phyloP scores from a whole-genome alignment of 2,888 invertebrate species.

The Coenonympha arcania region DNA sequence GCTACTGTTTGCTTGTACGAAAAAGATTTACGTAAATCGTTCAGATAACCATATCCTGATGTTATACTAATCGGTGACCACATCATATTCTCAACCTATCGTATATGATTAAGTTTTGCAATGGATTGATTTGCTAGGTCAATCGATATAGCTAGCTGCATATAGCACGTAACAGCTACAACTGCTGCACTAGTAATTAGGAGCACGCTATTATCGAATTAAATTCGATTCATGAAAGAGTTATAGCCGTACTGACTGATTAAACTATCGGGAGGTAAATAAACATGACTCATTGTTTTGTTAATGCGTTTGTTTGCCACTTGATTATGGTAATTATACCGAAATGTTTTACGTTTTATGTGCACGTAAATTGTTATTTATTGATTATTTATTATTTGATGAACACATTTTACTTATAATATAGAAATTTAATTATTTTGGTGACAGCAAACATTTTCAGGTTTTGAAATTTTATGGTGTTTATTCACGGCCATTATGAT shows the following conservation, averaged over 20 bases:
- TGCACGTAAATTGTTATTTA: background rate
- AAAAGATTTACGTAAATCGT: too few relatives aligned
- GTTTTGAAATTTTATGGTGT: background rate
- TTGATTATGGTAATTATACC: constrained; percentile 22
- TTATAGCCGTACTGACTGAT: constrained; percentile 48
- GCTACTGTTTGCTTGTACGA: too few relatives aligned
- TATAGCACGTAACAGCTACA: constrained; percentile 30
- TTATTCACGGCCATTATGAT: too few relatives aligned
- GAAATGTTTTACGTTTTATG: constrained; percentile 10
- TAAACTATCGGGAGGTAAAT: constrained; percentile 56
- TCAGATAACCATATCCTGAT: too few relatives aligned
- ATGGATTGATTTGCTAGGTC: too few relatives aligned
- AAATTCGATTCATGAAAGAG: constrained; percentile 40
- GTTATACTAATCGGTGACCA: too few relatives aligned
- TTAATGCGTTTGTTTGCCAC: constrained; percentile 35
- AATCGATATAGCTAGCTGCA: background rate
- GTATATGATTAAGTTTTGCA: too few relatives aligned
- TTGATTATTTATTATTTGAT: background rate
- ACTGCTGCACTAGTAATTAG: constrained; percentile 51
- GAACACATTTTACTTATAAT: background rate
- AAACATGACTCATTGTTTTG: constrained; percentile 47
- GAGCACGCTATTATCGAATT: constrained; percentile 50
- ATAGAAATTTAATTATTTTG: background rate
- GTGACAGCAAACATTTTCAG: background rate
- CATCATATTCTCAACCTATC: too few relatives aligned